Evolutionary conservation across 2,888 invertebrate genomes (phyloP).

Genomic region (Tetropium fuscum): DNA sequence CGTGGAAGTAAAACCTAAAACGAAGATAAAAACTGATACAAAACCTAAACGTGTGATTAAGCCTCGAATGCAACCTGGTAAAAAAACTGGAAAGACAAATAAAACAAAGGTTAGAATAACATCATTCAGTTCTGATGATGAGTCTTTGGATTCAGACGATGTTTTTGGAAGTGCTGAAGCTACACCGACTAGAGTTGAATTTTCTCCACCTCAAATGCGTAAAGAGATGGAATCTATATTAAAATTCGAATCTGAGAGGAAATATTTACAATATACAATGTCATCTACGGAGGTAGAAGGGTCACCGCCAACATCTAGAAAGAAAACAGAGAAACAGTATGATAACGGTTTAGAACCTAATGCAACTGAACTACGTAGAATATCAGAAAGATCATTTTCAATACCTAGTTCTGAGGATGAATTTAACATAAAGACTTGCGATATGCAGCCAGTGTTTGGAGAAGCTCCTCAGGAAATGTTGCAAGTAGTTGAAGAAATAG

Average conservation of each 20-base stretch:
- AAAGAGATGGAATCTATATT: conserved; percentile 82
- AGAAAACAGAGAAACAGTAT: conserved; percentile 73
- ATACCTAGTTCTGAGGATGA: conserved; percentile 83
- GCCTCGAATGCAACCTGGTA: conserved; percentile 72
- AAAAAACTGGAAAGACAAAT: conserved; percentile 72
- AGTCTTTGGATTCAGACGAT: conserved; percentile 82
- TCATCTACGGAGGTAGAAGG: conserved; percentile 84
- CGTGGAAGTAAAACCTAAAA: conserved; percentile 61
- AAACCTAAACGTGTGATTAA: conserved; percentile 75
- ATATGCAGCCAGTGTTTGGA: conserved; percentile 65
- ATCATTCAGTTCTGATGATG: conserved; percentile 82
- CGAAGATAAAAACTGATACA: conserved; percentile 71
- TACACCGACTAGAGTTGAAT: conserved; percentile 77
- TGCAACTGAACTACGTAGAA: conserved; percentile 74
- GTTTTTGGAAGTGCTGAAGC: conserved; percentile 83
- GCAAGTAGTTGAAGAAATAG: conserved; percentile 57
- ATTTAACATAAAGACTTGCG: conserved; percentile 71
- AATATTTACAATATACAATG: conserved; percentile 71
- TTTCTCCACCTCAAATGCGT: conserved; percentile 81
- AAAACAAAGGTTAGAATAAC: conserved; percentile 80
- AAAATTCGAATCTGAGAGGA: conserved; percentile 79
- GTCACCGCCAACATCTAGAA: conserved; percentile 79
- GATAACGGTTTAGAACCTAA: conserved; percentile 72
- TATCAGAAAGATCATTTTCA: conserved; percentile 80
- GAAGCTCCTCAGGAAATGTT: conserved; percentile 55